Conservation (phyloP, 2,113 vertebrate species). For the Irena cyanogastra region DNA sequence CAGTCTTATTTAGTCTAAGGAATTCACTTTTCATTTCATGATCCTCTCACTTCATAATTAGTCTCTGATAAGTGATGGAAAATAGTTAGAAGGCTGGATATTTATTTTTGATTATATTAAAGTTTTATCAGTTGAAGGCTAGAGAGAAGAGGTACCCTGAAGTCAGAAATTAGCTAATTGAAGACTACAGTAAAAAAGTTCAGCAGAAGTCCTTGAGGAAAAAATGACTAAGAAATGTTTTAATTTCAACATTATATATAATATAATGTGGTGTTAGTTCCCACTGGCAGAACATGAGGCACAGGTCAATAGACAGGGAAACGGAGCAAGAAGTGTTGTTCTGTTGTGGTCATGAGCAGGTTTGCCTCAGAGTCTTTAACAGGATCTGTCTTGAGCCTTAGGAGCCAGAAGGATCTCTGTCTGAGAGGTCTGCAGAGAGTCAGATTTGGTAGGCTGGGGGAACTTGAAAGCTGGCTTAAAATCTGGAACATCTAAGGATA, state of each 20-base stretch:
- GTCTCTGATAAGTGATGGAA: background rate
- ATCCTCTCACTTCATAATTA: background rate
- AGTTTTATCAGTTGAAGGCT: background rate
- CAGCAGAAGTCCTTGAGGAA: background rate
- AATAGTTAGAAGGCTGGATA: slow-evolving; percentile 1
- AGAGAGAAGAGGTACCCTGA: background rate
- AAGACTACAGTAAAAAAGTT: background rate
- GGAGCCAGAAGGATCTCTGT: background rate
- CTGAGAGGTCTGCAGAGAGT: background rate
- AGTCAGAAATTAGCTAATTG: slow-evolving; percentile 15
- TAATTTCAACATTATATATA: background rate
- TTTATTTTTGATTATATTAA: slow-evolving; percentile 27
- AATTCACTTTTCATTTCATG: background rate
- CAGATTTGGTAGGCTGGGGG: background rate
- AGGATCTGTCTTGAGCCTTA: background rate
- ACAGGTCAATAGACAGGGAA: background rate
- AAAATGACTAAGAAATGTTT: background rate
- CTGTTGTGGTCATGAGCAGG: background rate
- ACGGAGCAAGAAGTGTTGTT: background rate
- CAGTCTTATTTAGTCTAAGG: background rate
- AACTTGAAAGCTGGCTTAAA: background rate
- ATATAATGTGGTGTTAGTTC: background rate
- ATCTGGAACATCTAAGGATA: background rate
- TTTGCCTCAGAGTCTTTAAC: background rate
- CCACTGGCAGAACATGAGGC: background rate